Evolutionary conservation across 2,888 invertebrate genomes (phyloP).

Genomic region (Ceramica pisi): DNA sequence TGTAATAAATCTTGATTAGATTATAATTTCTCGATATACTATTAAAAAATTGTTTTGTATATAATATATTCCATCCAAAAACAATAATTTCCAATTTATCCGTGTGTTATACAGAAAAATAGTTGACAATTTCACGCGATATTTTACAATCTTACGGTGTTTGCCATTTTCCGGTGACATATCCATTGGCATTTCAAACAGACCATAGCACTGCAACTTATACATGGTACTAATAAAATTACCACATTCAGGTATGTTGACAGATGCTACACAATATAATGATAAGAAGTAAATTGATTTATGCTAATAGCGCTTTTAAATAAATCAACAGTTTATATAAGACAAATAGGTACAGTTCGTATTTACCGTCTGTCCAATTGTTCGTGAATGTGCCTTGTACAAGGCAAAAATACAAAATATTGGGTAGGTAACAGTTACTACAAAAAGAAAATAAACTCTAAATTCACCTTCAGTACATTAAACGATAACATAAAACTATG

Average conservation of each 20-base stretch:
- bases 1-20: too few species aligned
- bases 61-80: too few species aligned
- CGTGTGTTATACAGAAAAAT: too few species aligned
- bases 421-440: not conserved
- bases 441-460: constrained; percentile 8
- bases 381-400: not conserved
- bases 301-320: not conserved
- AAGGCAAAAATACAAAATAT: constrained; percentile 2
- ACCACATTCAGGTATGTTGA: not conserved
- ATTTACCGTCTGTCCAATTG: not conserved
- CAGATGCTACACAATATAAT: not conserved
- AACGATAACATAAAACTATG: constrained; percentile 43
- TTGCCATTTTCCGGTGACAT: too few species aligned
- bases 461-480: constrained; percentile 21
- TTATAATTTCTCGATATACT: too few species aligned
- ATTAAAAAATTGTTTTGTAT: too few species aligned
- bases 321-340: not conserved
- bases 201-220: not conserved
- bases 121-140: too few species aligned
- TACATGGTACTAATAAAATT: too few species aligned
- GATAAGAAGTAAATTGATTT: constrained; percentile 1
- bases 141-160: too few species aligned
- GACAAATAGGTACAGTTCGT: not conserved
- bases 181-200: not conserved
- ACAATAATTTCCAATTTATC: too few species aligned